Percentiles rank a stretch among this genome's conserved stretches.
These are phyloP conservation scores for Apoda limacodes DNA, from an alignment of 2,888 invertebrate genomes.

Conservation along the genomic window DNA sequence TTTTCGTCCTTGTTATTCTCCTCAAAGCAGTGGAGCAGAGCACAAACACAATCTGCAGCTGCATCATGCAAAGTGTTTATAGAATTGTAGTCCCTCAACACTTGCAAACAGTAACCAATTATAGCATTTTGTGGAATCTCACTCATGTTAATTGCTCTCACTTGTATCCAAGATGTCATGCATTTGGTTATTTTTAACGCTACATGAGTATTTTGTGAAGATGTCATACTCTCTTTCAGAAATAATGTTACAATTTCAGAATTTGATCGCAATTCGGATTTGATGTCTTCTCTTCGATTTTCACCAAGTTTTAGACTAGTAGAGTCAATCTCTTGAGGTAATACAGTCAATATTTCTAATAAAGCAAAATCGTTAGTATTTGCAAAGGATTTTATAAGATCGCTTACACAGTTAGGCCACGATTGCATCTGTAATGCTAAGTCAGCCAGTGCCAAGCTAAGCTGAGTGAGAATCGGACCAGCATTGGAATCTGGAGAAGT, in stretches of 20 bases:
- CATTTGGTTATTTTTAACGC: conserved; percentile 84
- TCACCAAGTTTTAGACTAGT: conserved; percentile 86
- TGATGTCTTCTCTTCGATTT: conserved; percentile 88
- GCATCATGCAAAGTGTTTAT: conserved; percentile 83
- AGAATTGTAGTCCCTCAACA: conserved; percentile 72
- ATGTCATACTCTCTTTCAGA: conserved; percentile 80
- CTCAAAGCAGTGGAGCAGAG: conserved; percentile 85
- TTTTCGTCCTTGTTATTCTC: conserved; percentile 78
- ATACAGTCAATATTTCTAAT: conserved; percentile 90
- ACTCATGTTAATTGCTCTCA: conserved; percentile 82
- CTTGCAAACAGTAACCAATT: conserved; percentile 78
- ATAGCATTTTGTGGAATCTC: conserved; percentile 80
- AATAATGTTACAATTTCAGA: conserved; percentile 83
- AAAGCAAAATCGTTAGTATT: conserved; percentile 82
- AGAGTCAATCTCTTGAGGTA: conserved; percentile 96
- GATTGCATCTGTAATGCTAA: conserved; percentile 92
- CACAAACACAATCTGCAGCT: conserved; percentile 91
- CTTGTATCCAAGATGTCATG: conserved; percentile 91
- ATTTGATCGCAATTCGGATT: conserved; percentile 81
- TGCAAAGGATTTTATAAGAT: conserved; percentile 84
- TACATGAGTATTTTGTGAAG: conserved; percentile 74
- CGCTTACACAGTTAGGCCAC: conserved; percentile 91
- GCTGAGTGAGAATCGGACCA: conserved; percentile 86
- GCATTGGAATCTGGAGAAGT: conserved; percentile 83
- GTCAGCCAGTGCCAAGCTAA: conserved; percentile 94